Base-by-base conservation (phyloP, 1,140 invertebrate species). In the Cydia amplana region DNA sequence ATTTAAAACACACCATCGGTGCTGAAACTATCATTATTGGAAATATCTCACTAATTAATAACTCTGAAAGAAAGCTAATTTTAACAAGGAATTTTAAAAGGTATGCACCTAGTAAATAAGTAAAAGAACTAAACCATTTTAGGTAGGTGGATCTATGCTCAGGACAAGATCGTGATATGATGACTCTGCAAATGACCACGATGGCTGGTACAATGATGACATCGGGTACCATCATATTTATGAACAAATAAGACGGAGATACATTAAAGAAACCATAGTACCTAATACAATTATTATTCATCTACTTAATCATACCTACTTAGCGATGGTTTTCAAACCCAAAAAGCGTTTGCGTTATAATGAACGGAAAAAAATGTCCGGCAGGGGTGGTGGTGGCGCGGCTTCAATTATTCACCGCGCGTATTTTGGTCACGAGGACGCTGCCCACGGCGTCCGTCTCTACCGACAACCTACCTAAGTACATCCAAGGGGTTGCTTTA, bases 381-480 rank as follows among this genome's bases (percentile, higher is more conserved):
- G 78, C 12, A 78, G 77, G 86, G 73, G 80, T 75, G 76, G 77
- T 75, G 74, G 81, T 74, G 75, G 80, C 78, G 77, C 77, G 65
- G 78, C 82, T 86, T 90, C 81, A 90, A 91, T 90, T 87, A 91
- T 90, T 91, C 87, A 90, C 73, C 75, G 77, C 81, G 80, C 82
- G 85, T 90, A 90, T 91, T 90, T 89, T 90, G 88, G 88, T 89
- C 87, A 90, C 85, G 87, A 87, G 87, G 88, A 84, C 87, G 82
- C 72, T 65, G 72, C 60, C 64, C 74, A 60, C 72, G 70, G 72
- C 70, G 40, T 36, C 63, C 70, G 40, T 36, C 63, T 40, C 74
- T 40, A 46, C 79, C 78, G 65, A 76, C 80, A 74, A 72, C 75
- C 72, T 76, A 79, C 75, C 78, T 76, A n/a, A n/a, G n/a, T n/a